phyloP scores from a whole-genome alignment of 1,140 invertebrate genomes.

The Conopomorpha cramerella region DNA sequence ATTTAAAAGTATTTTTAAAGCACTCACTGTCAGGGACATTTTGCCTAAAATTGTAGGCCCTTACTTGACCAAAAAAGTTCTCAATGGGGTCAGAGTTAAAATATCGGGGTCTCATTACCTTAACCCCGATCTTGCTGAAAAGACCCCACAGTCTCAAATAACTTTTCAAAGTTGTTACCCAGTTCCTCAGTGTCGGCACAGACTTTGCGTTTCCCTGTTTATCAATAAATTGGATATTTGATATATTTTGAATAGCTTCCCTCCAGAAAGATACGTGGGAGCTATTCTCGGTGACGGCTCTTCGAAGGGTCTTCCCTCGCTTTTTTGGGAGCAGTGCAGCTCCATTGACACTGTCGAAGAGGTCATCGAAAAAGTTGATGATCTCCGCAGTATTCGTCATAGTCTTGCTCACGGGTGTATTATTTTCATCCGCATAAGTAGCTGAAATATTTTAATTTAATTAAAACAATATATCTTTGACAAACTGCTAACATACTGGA shows the following conservation, averaged over 20 bases:
- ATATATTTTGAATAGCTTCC: constrained; percentile 1
- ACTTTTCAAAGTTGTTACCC: background rate
- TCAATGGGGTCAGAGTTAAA: background rate
- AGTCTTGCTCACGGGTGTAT: constrained; percentile 3
- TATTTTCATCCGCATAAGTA: constrained; percentile 7
- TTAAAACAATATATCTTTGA: too few species aligned
- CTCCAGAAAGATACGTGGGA: constrained; percentile 5
- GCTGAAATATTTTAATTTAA: too few species aligned
- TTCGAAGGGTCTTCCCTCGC: background rate
- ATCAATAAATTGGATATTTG: constrained; percentile 7
- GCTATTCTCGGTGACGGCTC: constrained; percentile 2
- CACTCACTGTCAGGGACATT: background rate
- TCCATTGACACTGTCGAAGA: constrained; percentile 7
- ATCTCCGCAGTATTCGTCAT: constrained; percentile 6
- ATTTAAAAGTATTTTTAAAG: constrained; percentile 6
- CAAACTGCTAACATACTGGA: too few species aligned
- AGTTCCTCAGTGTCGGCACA: background rate
- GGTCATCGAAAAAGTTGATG: constrained; percentile 7
- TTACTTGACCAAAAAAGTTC: background rate
- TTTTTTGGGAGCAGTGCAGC: background rate
- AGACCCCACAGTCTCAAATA: background rate
- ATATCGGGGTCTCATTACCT: background rate
- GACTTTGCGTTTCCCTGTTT: background rate
- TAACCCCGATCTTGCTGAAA: background rate
- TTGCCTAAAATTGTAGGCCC: background rate